Conservation (phyloP, 2,113 vertebrate genomes). For the Himantopus leucocephalus region DNA sequence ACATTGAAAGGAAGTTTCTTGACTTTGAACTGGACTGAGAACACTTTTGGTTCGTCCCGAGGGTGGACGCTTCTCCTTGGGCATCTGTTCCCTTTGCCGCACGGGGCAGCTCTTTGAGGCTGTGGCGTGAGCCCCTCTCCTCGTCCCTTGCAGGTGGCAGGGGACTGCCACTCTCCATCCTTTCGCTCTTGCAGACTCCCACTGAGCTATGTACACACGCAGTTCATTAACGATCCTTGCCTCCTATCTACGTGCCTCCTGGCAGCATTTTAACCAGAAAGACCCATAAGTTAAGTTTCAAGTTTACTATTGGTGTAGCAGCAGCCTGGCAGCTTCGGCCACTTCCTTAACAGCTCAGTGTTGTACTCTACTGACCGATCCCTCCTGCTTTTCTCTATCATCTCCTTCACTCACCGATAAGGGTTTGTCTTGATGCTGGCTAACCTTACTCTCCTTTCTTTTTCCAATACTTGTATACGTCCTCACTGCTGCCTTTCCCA, state of each 20-base stretch:
- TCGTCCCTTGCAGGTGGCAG: neutral
- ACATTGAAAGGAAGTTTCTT: neutral
- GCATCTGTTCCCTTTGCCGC: neutral
- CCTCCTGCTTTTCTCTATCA: neutral
- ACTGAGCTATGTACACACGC: neutral
- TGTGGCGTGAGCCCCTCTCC: neutral
- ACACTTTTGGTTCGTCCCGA: neutral
- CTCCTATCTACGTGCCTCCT: neutral
- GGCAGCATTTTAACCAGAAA: neutral
- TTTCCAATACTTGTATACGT: rapidly evolving
- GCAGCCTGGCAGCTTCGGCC: neutral
- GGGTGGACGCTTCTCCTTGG: neutral
- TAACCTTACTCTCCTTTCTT: neutral
- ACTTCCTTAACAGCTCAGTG: neutral
- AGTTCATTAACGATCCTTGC: neutral
- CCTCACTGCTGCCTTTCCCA: neutral
- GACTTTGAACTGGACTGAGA: neutral
- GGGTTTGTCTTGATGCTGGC: neutral
- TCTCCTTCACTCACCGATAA: neutral
- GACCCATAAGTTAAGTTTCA: neutral
- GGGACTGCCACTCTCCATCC: neutral
- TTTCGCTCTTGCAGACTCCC: neutral
- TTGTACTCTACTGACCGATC: neutral
- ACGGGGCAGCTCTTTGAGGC: neutral
- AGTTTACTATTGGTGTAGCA: neutral